Evolutionary conservation across 2,113 vertebrate genomes (phyloP).

Genomic region (Danionella cerebrum): DNA sequence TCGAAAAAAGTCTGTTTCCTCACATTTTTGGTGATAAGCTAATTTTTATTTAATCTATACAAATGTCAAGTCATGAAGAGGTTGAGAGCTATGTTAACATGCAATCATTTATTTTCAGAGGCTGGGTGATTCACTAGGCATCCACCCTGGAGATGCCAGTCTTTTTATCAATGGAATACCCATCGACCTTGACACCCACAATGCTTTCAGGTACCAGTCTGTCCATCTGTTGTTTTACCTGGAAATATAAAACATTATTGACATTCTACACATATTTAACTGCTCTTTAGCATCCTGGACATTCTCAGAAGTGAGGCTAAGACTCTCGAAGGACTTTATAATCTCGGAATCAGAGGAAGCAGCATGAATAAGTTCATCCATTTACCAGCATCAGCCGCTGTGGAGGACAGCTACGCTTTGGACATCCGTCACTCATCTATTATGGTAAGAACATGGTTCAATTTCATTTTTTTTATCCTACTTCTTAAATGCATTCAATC

Average conservation of each 20-base stretch:
- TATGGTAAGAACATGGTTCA: slow-evolving; percentile 67
- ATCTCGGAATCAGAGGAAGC: slow-evolving; percentile 75
- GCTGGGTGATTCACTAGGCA: slow-evolving; percentile 71
- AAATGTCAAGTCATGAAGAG: neutral
- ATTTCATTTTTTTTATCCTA: neutral
- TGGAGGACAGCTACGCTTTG: slow-evolving; percentile 71
- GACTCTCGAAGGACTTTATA: slow-evolving; percentile 81
- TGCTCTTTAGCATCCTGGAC: slow-evolving; percentile 63
- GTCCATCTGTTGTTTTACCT: neutral
- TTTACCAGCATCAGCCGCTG: slow-evolving; percentile 58
- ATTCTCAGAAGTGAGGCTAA: slow-evolving; percentile 80
- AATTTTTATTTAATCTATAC: too few relatives aligned
- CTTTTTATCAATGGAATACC: slow-evolving; percentile 88
- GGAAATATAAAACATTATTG: neutral
- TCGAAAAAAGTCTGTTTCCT: too few relatives aligned
- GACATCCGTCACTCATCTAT: slow-evolving; percentile 86
- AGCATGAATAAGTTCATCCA: slow-evolving; percentile 71
- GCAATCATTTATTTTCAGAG: slow-evolving; percentile 59
- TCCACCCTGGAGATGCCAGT: slow-evolving; percentile 80
- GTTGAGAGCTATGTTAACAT: too few relatives aligned
- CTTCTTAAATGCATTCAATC: too few relatives aligned
- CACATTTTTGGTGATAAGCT: too few relatives aligned
- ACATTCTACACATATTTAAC: neutral
- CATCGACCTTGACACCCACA: slow-evolving; percentile 78
- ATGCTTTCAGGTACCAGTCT: slow-evolving; percentile 81